Evolutionary conservation across 2,888 invertebrate species (phyloP).

Genomic region (Melinaea marsaeus): DNA sequence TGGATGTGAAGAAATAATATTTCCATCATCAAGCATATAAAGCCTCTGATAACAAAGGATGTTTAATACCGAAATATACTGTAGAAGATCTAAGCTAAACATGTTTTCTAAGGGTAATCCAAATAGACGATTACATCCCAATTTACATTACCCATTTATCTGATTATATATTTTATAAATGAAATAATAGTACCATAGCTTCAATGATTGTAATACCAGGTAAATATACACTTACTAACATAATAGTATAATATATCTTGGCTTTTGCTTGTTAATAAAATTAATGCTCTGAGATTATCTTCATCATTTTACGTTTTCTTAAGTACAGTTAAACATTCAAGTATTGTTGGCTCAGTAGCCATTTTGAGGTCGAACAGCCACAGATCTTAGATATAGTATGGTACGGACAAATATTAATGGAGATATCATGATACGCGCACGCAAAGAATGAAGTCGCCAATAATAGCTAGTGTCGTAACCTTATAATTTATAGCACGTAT

Average conservation of each 20-base stretch:
- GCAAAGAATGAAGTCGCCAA: slow-evolving; percentile 17
- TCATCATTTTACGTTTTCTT: slow-evolving; percentile 1
- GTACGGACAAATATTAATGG: slow-evolving; percentile 46
- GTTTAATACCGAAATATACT: too few species aligned
- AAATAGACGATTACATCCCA: too few species aligned
- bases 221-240: neutral
- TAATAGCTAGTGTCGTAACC: slow-evolving; percentile 27
- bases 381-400: slow-evolving; percentile 36
- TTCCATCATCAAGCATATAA: neutral
- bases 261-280: neutral
- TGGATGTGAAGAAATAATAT: neutral
- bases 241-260: neutral
- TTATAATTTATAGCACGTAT: slow-evolving; percentile 12
- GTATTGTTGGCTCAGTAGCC: slow-evolving; percentile 6
- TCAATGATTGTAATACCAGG: too few species aligned
- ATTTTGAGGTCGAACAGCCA: slow-evolving; percentile 34
- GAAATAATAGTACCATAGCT: too few species aligned
- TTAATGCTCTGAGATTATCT: neutral
- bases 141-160: too few species aligned
- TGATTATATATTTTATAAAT: too few species aligned
- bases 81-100: too few species aligned
- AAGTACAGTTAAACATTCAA: slow-evolving; percentile 16
- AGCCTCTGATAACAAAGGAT: too few species aligned
- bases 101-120: too few species aligned
- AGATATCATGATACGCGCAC: slow-evolving; percentile 38